Conservation (phyloP, 2,888 invertebrate species). For the Zaprionus bogoriensis region DNA sequence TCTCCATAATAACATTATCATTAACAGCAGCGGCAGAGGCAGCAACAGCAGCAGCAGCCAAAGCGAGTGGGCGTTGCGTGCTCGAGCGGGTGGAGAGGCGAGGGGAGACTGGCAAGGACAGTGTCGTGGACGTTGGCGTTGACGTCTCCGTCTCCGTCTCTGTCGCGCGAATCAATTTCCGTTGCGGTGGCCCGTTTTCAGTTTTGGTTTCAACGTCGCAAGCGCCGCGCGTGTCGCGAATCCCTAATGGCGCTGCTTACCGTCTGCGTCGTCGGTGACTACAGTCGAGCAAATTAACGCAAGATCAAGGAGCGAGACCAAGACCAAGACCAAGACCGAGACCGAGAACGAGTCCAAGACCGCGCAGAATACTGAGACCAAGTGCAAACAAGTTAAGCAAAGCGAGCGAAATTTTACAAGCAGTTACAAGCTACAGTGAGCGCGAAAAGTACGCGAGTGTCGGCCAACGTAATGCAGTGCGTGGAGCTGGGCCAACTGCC, state of each 20-base stretch:
- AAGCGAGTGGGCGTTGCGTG: slow-evolving; percentile 63
- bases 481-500: slow-evolving; percentile 47
- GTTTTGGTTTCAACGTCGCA: slow-evolving; percentile 75
- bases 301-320: slow-evolving; percentile 41
- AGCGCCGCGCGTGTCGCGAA: slow-evolving; percentile 74
- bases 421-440: slow-evolving; percentile 14
- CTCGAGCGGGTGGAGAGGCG: too few species aligned
- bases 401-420: not conserved
- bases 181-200: slow-evolving; percentile 73
- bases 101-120: slow-evolving; percentile 65
- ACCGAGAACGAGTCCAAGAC: slow-evolving; percentile 1
- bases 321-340: not conserved
- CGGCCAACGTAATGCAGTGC: slow-evolving; percentile 34
- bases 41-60: slow-evolving; percentile 16
- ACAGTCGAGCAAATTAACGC: slow-evolving; percentile 39
- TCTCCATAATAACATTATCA: slow-evolving; percentile 54
- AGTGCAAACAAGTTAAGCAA: slow-evolving; percentile 16
- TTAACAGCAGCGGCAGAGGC: slow-evolving; percentile 36
- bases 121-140: slow-evolving; percentile 31
- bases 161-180: slow-evolving; percentile 71
- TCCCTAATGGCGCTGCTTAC: slow-evolving; percentile 64
- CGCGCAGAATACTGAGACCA: not conserved
- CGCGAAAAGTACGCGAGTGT: slow-evolving; percentile 11
- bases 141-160: slow-evolving; percentile 18
- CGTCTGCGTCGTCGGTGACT: slow-evolving; percentile 30